phyloP scores from a whole-genome alignment of 2,113 vertebrate genomes.

The Pluvialis apricaria region DNA sequence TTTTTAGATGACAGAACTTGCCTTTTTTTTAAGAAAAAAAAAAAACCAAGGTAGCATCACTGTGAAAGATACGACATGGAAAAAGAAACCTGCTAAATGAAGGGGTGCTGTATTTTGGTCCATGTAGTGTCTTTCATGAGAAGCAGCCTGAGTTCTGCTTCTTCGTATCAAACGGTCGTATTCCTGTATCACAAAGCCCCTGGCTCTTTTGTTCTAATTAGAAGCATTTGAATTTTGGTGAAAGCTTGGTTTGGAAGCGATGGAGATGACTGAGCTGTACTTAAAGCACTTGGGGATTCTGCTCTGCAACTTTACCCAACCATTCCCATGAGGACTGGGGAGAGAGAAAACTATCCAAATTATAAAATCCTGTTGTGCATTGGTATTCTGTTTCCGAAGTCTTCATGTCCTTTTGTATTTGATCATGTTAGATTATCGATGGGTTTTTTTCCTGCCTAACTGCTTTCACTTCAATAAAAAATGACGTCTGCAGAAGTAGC shows the following conservation, averaged over 20 bases:
- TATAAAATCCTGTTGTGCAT: neutral
- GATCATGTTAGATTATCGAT: fast-evolving
- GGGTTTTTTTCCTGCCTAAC: neutral
- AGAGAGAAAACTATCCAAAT: neutral
- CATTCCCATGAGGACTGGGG: neutral
- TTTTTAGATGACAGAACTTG: neutral
- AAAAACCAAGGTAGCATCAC: neutral
- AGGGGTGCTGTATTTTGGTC: neutral
- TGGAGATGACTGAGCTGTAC: neutral
- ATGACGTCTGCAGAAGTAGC: neutral
- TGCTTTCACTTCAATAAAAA: neutral
- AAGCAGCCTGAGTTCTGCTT: neutral
- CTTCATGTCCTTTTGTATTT: neutral
- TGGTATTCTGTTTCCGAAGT: neutral
- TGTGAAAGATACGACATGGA: neutral
- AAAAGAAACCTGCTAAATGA: neutral
- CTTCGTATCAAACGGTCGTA: neutral
- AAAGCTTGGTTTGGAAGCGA: neutral
- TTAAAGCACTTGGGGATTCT: neutral
- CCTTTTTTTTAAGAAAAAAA: neutral
- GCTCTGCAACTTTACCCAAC: neutral
- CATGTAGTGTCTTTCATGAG: neutral
- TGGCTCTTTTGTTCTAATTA: neutral
- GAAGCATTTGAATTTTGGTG: neutral
- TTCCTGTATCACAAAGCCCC: neutral